These are phyloP conservation scores for Metellina segmentata DNA, from an alignment of 2,888 invertebrate species.

Conservation along the genomic window DNA sequence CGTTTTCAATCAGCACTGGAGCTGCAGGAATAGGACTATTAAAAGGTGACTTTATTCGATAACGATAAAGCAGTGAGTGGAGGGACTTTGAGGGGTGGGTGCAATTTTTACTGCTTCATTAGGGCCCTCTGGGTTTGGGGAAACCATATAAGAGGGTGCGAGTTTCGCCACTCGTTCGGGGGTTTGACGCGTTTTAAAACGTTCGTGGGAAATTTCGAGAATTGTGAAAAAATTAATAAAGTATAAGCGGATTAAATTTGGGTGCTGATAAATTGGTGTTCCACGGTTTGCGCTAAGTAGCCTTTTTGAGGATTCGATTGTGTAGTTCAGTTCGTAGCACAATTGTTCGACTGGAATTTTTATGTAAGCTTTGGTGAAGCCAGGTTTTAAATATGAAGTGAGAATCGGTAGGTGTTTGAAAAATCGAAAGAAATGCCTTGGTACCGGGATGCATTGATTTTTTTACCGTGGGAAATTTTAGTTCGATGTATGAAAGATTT, in stretches of 20 bases:
- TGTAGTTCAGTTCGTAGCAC: too few species aligned
- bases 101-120: conserved; percentile 63
- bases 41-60: conserved; percentile 66
- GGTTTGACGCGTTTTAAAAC: not conserved
- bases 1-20: not conserved
- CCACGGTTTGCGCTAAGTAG: too few species aligned
- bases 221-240: conserved; percentile 11
- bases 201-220: conserved; percentile 44
- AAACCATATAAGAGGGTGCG: not conserved
- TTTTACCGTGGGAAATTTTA: too few species aligned
- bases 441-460: too few species aligned
- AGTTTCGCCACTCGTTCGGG: not conserved
- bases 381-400: too few species aligned
- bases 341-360: too few species aligned
- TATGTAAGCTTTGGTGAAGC: too few species aligned
- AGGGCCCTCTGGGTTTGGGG: conserved; percentile 2
- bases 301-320: too few species aligned
- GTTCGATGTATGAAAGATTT: too few species aligned
- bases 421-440: too few species aligned
- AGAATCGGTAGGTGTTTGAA: too few species aligned
- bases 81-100: not conserved
- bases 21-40: conserved; percentile 55
- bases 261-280: not conserved
- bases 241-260: conserved; percentile 24
- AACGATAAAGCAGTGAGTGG: conserved; percentile 57